Evolutionary conservation across 1,140 invertebrate species (phyloP).

Genomic region (Drosophila truncata): DNA sequence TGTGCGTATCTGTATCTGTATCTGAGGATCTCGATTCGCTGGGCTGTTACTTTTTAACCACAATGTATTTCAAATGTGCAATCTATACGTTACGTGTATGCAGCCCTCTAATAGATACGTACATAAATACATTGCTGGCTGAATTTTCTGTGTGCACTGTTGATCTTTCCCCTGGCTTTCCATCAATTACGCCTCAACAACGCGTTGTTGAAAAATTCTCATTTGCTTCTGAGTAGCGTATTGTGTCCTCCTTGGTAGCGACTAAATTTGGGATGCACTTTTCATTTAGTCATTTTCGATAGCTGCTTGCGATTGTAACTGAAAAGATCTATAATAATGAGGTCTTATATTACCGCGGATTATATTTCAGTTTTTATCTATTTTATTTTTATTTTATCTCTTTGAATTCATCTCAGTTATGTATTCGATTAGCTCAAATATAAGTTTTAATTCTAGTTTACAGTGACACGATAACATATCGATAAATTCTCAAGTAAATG

Average conservation of each 20-base stretch:
- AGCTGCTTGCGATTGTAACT: neutral
- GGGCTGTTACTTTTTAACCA: slow-evolving; percentile 78
- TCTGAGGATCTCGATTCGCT: slow-evolving; percentile 50
- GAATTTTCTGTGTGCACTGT: no score
- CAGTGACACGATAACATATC: no score
- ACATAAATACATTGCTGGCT: no score
- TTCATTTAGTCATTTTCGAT: neutral
- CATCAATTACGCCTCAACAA: slow-evolving; percentile 65
- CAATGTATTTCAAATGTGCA: slow-evolving; percentile 83
- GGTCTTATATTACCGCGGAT: neutral
- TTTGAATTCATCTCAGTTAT: no score
- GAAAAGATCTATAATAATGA: neutral
- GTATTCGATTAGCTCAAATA: neutral
- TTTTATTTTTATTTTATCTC: no score
- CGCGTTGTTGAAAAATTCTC: slow-evolving; percentile 15
- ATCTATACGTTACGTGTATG: slow-evolving; percentile 61
- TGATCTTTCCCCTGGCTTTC: slow-evolving; percentile 52
- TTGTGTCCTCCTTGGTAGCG: neutral
- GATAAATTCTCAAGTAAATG: no score
- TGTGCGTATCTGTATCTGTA: slow-evolving; percentile 58
- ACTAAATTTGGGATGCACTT: slow-evolving; percentile 1
- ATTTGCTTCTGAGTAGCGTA: no score
- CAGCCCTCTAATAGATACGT: neutral
- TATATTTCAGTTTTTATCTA: no score
- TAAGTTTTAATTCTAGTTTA: neutral